phyloP scores from a whole-genome alignment of 1,140 invertebrate genomes.

The Camponotus vicinus region DNA sequence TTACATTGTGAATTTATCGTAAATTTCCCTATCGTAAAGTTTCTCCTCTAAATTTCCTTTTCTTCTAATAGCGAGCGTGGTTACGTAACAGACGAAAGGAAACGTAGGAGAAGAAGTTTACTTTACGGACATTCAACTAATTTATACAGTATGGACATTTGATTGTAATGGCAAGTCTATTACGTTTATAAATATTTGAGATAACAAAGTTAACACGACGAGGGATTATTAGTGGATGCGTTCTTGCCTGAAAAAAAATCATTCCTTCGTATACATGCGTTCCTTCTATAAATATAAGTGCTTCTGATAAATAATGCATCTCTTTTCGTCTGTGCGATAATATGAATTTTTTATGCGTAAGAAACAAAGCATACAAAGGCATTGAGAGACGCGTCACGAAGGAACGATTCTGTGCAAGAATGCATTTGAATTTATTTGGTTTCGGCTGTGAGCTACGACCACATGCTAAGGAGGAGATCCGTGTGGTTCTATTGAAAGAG shows the following conservation, averaged over 20 bases:
- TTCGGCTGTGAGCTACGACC: constrained; percentile 81
- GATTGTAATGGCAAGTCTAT: constrained; percentile 4
- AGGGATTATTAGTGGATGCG: constrained; percentile 19
- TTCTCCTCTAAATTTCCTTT: neutral
- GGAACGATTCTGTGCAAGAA: constrained; percentile 39
- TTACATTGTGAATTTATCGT: neutral
- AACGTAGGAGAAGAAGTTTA: neutral
- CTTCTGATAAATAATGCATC: neutral
- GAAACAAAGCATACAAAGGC: constrained; percentile 31
- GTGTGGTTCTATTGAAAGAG: constrained; percentile 57
- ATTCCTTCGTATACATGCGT: constrained; percentile 15
- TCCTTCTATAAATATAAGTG: neutral
- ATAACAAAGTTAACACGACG: neutral
- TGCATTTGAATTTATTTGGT: constrained; percentile 52
- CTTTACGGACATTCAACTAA: too few species aligned
- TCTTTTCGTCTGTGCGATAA: constrained; percentile 64
- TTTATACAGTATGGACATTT: constrained; percentile 14
- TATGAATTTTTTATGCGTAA: neutral
- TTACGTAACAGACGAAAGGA: neutral
- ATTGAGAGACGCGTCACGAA: neutral
- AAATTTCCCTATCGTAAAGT: neutral
- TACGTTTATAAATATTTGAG: neutral
- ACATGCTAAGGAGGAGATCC: constrained; percentile 56
- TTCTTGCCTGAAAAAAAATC: constrained; percentile 18
- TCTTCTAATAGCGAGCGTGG: neutral